Conservation (phyloP, 2,113 vertebrate genomes). For the Myrmecophaga tridactyla region DNA sequence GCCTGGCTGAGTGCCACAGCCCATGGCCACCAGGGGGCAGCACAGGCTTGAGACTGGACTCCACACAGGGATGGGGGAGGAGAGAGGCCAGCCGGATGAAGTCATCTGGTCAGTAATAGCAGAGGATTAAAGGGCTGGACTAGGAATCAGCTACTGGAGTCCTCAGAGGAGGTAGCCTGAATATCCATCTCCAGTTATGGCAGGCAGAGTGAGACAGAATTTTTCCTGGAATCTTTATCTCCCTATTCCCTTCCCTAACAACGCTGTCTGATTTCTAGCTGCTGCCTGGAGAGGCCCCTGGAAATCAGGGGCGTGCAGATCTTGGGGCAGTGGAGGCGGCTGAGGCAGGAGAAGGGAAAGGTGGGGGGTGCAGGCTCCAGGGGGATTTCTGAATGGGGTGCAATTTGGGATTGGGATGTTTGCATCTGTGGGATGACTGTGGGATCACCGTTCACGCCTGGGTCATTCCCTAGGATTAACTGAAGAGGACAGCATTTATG, state of each 20-base stretch:
- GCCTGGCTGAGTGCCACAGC: background rate
- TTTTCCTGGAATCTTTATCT: background rate
- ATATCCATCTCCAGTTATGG: background rate
- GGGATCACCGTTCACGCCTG: background rate
- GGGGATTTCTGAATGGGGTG: background rate
- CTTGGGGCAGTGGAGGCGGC: background rate
- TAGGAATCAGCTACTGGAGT: background rate
- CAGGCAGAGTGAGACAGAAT: background rate
- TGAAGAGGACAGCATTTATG: conserved; percentile 93
- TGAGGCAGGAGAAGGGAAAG: background rate
- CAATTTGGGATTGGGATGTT: background rate
- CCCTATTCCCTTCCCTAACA: background rate
- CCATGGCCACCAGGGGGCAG: conserved; percentile 58
- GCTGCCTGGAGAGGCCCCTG: background rate
- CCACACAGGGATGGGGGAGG: conserved; percentile 14
- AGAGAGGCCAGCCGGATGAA: conserved; percentile 8
- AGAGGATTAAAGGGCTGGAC: background rate
- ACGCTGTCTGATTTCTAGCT: background rate
- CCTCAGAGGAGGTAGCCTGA: background rate
- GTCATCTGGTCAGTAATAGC: conserved; percentile 36
- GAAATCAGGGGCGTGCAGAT: background rate
- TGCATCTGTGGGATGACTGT: background rate
- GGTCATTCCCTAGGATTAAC: conserved; percentile 83
- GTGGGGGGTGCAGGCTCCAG: background rate
- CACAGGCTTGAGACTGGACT: background rate